Base-by-base conservation (phyloP, 2,797 vertebrate species). In the Pampus argenteus region DNA sequence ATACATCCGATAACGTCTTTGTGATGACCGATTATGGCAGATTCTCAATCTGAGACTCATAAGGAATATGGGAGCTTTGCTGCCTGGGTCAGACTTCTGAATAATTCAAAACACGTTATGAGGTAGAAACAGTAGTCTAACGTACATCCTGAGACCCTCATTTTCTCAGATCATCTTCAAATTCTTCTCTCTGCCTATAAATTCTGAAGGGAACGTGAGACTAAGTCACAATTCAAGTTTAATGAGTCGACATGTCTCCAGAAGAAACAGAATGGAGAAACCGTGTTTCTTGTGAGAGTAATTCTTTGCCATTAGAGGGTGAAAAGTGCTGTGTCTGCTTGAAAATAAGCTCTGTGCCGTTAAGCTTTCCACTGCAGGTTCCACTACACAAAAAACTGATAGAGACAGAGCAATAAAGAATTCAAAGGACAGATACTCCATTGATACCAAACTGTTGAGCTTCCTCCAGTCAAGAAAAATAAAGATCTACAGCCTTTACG, bases 181-280 rank as follows among this genome's bases (percentile, higher is more conserved):
- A 84, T 78, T 56, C 59, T 44, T 56, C 44, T 76, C 81, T 56
- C 60, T 28, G 70, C 52, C 47, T 63, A 81, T 86, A 77, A 81
- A 86, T 88, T 76, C 66, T 44, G 38, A 75, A 54, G 23, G 8
- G n/a, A 88, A 78, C 44, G 42, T 61, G 76, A 85, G 81, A 83
- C 59, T 79, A 81, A 75, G 75, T 84, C 74, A 71, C 84, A 81
- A 89, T 88, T 89, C 82, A 88, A 74, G 55, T 89, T 91, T 88
- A 87, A 90, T 87, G 82, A 90, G 88, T 74, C 23, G 63, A 83
- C 78, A 79, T 79, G 69, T 83, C 84, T 83, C 66, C 60, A 29
- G 69, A 74, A 86, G 76, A 58, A 84, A 84, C 76, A 83, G n/a
- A 82, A 88, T 83, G 76, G 80, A 83, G 71, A 74, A 87, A 74